A percentile compares a stretch with the other conserved stretches of the same genome.
phyloP scores from a whole-genome alignment of 2,113 vertebrate species.

The Columba livia region DNA sequence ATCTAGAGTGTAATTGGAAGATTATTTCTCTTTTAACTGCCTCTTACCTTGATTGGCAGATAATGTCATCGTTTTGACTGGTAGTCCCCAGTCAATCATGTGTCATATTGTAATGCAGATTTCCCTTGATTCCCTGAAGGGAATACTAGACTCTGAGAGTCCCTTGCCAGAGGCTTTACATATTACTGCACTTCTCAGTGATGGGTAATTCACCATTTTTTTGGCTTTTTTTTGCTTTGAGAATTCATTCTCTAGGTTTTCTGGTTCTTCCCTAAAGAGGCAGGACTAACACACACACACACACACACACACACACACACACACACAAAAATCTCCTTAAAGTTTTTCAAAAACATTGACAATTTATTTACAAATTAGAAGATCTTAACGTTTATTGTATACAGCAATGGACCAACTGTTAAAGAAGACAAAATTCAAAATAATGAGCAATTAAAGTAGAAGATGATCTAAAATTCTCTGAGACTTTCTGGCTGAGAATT shows the following conservation, averaged over 20 bases:
- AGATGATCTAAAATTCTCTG: neutral
- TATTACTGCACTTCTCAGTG: neutral
- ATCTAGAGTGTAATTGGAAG: neutral
- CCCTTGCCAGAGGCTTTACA: neutral
- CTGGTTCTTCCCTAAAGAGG: neutral
- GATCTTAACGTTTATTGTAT: neutral
- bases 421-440: neutral
- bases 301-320: neutral
- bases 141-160: neutral
- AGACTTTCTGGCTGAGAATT: neutral
- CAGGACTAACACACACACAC: neutral
- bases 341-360: neutral
- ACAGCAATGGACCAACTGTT: neutral
- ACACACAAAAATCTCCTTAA: neutral
- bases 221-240: neutral
- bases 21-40: neutral
- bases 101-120: neutral
- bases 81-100: neutral
- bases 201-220: neutral
- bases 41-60: neutral
- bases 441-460: neutral
- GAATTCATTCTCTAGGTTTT: neutral
- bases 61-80: neutral
- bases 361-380: neutral
- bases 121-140: neutral